These are phyloP conservation scores for Arenicola marina DNA, from an alignment of 2,888 invertebrate species.

Conservation along the genomic window DNA sequence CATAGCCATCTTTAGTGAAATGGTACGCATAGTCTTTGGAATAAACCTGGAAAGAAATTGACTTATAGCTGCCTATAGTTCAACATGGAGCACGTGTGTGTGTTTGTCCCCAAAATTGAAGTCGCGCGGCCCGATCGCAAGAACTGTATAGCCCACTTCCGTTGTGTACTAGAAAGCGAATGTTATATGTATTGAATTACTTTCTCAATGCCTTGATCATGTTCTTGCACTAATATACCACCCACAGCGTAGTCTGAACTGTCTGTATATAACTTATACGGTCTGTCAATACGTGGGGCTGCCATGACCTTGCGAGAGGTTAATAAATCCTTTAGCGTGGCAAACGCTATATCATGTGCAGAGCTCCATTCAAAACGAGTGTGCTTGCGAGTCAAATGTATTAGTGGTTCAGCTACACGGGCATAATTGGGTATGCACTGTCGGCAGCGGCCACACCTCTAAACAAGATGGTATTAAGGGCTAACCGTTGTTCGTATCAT, in stretches of 20 bases:
- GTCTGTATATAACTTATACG: neutral
- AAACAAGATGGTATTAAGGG: too few species aligned
- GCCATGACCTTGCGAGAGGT: neutral
- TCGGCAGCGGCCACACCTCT: too few species aligned
- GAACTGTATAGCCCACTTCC: neutral
- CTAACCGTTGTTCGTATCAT: too few species aligned
- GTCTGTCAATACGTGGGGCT: neutral
- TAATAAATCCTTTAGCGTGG: neutral
- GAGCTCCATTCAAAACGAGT: neutral
- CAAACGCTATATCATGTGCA: neutral
- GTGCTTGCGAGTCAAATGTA: neutral
- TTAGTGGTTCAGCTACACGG: constrained; percentile 3
- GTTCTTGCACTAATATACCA: neutral
- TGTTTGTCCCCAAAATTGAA: too few species aligned
- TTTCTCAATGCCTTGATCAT: neutral
- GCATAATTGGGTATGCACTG: constrained; percentile 5
- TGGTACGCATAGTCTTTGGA: too few species aligned
- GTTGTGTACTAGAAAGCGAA: neutral
- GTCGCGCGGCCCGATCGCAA: too few species aligned
- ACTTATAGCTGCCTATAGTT: too few species aligned
- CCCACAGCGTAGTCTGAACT: neutral
- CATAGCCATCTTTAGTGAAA: too few species aligned
- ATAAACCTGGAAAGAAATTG: too few species aligned
- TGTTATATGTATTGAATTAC: constrained; percentile 5
- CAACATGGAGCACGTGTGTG: too few species aligned